Conservation (phyloP, 2,797 vertebrate genomes). For the Pseudochaenichthys georgianus region DNA sequence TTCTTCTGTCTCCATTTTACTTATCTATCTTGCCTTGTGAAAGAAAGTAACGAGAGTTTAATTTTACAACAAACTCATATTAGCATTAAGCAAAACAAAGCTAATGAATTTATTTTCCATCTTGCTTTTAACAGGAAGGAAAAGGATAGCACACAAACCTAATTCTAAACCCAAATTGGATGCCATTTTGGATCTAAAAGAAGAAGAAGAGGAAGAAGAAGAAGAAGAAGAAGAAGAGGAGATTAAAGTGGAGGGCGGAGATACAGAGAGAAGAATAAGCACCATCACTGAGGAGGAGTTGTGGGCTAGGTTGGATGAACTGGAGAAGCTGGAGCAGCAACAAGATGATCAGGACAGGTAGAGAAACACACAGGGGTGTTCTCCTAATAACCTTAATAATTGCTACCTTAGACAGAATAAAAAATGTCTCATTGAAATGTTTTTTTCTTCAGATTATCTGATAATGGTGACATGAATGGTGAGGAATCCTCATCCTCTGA, state of each 20-base stretch:
- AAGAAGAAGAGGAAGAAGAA: slow-evolving; percentile 56
- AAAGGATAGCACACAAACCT: slow-evolving; percentile 91
- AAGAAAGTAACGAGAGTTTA: slow-evolving; percentile 13
- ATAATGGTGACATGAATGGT: slow-evolving; percentile 82
- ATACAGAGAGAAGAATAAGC: slow-evolving; percentile 54
- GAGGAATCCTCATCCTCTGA: slow-evolving; percentile 89
- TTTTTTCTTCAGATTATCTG: slow-evolving; percentile 77
- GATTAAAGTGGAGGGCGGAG: slow-evolving; percentile 29
- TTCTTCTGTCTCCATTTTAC: slow-evolving; percentile 31
- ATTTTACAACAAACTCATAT: not conserved
- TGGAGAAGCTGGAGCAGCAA: slow-evolving; percentile 91
- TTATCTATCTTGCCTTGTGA: not conserved
- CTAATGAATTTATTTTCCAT: not conserved
- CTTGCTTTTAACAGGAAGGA: slow-evolving; percentile 80
- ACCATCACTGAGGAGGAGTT: slow-evolving; percentile 88
- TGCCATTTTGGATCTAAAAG: slow-evolving; percentile 61
- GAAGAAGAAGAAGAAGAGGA: slow-evolving; percentile 60
- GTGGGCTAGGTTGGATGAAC: slow-evolving; percentile 92
- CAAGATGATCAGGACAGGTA: slow-evolving; percentile 83
- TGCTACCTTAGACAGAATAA: not conserved
- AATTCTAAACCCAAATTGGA: slow-evolving; percentile 92
- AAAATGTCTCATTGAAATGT: not conserved
- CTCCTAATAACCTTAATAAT: not conserved
- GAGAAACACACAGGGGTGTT: not conserved
- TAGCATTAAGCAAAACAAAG: not conserved